Conservation (phyloP, 1,140 invertebrate genomes). For the Hirudo medicinalis region DNA sequence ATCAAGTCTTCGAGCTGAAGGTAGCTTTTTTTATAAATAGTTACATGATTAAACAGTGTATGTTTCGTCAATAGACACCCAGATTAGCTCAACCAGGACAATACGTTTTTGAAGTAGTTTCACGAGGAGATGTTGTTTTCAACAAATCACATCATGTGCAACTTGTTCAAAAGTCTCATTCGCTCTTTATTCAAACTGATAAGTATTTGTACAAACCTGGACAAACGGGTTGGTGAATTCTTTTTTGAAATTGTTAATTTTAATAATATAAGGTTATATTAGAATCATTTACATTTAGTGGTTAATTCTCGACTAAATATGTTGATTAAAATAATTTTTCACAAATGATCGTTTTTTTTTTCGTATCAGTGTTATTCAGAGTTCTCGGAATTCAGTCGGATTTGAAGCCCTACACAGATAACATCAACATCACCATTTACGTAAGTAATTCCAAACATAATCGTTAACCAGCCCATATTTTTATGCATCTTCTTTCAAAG, state of each 20-base stretch:
- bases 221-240: slow-evolving; percentile 44
- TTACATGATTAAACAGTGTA: background rate
- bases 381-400: slow-evolving; percentile 64
- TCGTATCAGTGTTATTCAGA: slow-evolving; percentile 58
- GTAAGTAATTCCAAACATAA: slow-evolving; percentile 9
- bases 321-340: background rate
- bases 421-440: slow-evolving; percentile 20
- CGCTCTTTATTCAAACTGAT: slow-evolving; percentile 84
- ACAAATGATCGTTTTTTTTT: too few species aligned
- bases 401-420: slow-evolving; percentile 49
- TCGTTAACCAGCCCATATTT: too few species aligned
- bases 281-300: too few species aligned
- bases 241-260: too few species aligned
- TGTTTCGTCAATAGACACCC: too few species aligned
- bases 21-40: too few species aligned
- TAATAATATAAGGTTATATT: too few species aligned
- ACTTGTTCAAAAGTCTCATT: slow-evolving; percentile 31
- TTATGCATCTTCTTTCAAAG: background rate
- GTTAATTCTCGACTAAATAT: too few species aligned
- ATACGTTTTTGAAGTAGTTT: too few species aligned
- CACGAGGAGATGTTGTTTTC: background rate
- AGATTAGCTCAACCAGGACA: too few species aligned
- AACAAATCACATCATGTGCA: background rate
- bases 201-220: slow-evolving; percentile 82
- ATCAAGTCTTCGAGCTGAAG: too few species aligned